Base-by-base conservation (phyloP, 2,888 invertebrate genomes). In the Rhimphoctona megacephalus region DNA sequence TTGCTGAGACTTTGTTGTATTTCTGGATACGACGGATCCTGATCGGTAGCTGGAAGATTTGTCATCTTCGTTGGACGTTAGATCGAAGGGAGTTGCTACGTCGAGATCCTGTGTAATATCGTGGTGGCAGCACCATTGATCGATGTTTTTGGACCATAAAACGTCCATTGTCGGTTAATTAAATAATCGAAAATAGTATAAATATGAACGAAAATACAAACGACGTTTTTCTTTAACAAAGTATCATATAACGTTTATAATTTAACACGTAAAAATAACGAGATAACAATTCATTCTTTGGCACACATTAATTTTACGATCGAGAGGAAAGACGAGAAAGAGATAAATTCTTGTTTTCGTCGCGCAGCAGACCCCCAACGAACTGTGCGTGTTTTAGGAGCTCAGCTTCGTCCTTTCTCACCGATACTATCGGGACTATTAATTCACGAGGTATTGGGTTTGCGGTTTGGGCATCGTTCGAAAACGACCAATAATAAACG, bases 11-110 rank as follows among this genome's bases (percentile, higher is more conserved):
- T 36, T 57, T 25, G 67, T 19, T 17, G 36, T 25, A 19, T 36
- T 17, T 52, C 61, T 46, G 19, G 52, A 84, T 25, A 22, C 43
- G 33, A 67, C 64, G 36, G 57, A 77, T 36, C 61, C 67, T 2
- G 83, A 83, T 78, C 70, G 36, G 8, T 52, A 61, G 36, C 69
- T 83, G 49, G 81, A 61, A 19, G 83, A 81, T 83, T 73, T 76
- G 61, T 83, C 77, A 9, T 61, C 81, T 0, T 74, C 82, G 52
- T 76, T 72, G 54, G 85, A 78, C 8, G 46, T 61, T 0, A 22
- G 39, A 30, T 67, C 80, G 7, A 43, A 52, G 30, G 76, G 73
- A 46, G 33, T 54, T 11, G n/a, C n/a, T n/a, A 73, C 80, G 2
- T 83, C 70, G 9, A 11, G 19, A 1, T 52, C 78, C 17, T 30